Base-by-base conservation (phyloP, 53 echinoderm and acorn worm genomes). In the Arbacia lixula region DNA sequence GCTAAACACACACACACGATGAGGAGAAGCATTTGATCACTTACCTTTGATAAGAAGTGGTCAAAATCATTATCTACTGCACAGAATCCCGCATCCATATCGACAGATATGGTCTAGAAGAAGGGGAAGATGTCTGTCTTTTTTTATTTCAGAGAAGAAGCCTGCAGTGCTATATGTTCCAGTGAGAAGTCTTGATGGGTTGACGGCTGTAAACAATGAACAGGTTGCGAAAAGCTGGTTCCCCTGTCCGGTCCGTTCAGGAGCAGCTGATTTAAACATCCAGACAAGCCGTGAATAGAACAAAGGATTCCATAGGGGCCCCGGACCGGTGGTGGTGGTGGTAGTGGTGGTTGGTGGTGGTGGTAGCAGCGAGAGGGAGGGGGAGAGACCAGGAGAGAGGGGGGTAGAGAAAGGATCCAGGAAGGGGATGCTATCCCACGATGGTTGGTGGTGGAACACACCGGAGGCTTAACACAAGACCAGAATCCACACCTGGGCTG, bases 71-170 rank as follows among this genome's bases (percentile, higher is more conserved):
- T 81, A 62, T 81, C 82, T 19, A 81, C 82, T 27, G 82, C 63
- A 81, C 82, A 81, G 30, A 81, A 81, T 31, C 82, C 82, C 11
- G 82, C 82, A 63, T 81, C 82, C 82, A 81, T 81, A 63, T 62
- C 82, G 82, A 40, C 22, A 21, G 82, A 81, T 63, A 46, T 49
- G 82, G 82, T 49, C 49, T n/a, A 31, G 52, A 74, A 53, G 6
- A 24, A 66, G 14, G 66, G 2, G 43, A 69, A 41, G 40, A 69
- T 40, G 36, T 69, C 12, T 42, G 43, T 69, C 11, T 69, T 36
- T n/a, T n/a, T n/a, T n/a, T n/a, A n/a, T n/a, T n/a, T n/a, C n/a
- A n/a, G n/a, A n/a, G n/a, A n/a, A n/a, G n/a, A n/a, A n/a, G n/a
- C n/a, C n/a, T n/a, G n/a, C n/a, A n/a, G n/a, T n/a, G n/a, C n/a